phyloP scores from a whole-genome alignment of 2,113 vertebrate species.

The Channa argus region DNA sequence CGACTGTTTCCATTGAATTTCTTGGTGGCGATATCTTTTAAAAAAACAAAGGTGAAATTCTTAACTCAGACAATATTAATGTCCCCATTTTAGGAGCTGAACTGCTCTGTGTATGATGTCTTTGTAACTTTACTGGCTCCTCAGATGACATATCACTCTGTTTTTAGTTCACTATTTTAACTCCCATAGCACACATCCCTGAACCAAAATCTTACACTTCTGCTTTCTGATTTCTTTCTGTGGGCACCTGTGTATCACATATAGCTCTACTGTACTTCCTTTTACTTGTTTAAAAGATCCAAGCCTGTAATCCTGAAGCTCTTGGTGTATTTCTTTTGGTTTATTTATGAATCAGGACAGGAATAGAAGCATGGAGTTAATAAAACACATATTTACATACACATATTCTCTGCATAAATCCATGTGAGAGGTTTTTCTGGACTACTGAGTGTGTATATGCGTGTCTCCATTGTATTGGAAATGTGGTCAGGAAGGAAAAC shows the following conservation, averaged over 20 bases:
- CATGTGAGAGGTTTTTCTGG: slow-evolving; percentile 44
- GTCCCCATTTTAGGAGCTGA: not conserved
- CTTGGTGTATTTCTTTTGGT: not conserved
- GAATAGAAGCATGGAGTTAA: slow-evolving; percentile 26
- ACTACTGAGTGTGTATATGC: slow-evolving; percentile 35
- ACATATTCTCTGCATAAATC: slow-evolving; percentile 32
- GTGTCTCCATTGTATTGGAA: slow-evolving; percentile 77
- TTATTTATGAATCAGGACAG: not conserved
- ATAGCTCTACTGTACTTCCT: slow-evolving; percentile 7
- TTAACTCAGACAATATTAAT: not conserved
- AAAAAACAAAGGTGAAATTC: too few species aligned
- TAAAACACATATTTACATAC: slow-evolving; percentile 45
- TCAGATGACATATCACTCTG: not conserved
- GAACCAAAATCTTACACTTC: not conserved
- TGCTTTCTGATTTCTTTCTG: slow-evolving; percentile 16
- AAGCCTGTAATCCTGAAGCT: not conserved
- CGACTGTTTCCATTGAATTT: not conserved
- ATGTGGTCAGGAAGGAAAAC: slow-evolving; percentile 80
- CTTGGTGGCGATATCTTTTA: too few species aligned
- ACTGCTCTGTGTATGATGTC: not conserved
- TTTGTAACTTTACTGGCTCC: not conserved
- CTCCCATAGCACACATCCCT: not conserved
- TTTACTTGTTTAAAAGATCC: not conserved
- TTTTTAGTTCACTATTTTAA: not conserved
- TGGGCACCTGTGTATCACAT: not conserved